Evolutionary conservation across 2,888 invertebrate species (phyloP).

Genomic region (Orchesellides sinensis): DNA sequence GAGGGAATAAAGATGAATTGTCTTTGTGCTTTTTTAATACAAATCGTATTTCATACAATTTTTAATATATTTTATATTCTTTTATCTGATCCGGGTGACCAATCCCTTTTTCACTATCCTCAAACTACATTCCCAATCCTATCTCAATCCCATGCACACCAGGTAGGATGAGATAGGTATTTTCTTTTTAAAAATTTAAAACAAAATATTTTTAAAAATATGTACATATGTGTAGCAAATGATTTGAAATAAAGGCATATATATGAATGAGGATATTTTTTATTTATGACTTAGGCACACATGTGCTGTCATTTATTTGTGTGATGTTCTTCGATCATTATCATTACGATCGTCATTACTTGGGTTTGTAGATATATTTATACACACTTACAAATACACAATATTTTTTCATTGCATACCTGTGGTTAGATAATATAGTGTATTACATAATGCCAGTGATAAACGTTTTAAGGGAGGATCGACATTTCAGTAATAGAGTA

Average conservation of each 20-base stretch:
- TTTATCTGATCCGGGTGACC: slow-evolving; percentile 46
- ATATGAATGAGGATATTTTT: slow-evolving; percentile 3
- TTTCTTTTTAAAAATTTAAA: slow-evolving; percentile 34
- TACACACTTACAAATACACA: not conserved
- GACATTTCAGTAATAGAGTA: slow-evolving; percentile 12
- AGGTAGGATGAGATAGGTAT: slow-evolving; percentile 45
- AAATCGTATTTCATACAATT: slow-evolving; percentile 6
- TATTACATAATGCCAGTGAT: slow-evolving; percentile 1
- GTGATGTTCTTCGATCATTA: slow-evolving; percentile 55
- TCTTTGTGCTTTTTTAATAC: slow-evolving; percentile 7
- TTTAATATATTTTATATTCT: slow-evolving; percentile 4
- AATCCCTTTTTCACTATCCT: slow-evolving; percentile 3
- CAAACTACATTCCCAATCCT: slow-evolving; percentile 33
- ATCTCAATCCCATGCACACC: slow-evolving; percentile 34
- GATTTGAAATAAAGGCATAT: slow-evolving; percentile 11
- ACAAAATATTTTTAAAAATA: not conserved
- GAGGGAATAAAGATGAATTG: slow-evolving; percentile 11
- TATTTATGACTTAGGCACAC: slow-evolving; percentile 34
- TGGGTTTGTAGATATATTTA: no score
- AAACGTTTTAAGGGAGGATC: slow-evolving; percentile 31
- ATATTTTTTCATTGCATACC: slow-evolving; percentile 1
- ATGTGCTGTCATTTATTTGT: slow-evolving; percentile 56
- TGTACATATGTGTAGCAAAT: slow-evolving; percentile 3
- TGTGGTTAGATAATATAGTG: slow-evolving; percentile 3
- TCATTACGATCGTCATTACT: slow-evolving; percentile 42